phyloP scores from a whole-genome alignment of 1,140 invertebrate species.

The Bombus haemorrhoidalis region DNA sequence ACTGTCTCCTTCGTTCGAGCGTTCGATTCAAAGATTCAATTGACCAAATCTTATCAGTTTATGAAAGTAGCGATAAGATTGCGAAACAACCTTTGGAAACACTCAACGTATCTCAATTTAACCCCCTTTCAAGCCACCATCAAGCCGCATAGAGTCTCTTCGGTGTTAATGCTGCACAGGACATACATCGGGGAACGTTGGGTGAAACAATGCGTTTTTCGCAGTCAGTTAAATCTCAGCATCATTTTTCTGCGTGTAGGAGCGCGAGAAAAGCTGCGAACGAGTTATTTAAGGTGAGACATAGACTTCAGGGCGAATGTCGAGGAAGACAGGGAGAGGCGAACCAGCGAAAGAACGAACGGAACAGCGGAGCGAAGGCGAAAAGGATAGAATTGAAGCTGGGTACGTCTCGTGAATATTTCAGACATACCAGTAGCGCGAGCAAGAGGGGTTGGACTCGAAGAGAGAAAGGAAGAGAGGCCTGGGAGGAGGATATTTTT shows the following conservation, averaged over 20 bases:
- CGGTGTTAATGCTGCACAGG: background rate
- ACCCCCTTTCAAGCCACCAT: background rate
- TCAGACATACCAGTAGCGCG: constrained; percentile 51
- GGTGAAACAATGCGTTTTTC: background rate
- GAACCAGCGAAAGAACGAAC: constrained; percentile 21
- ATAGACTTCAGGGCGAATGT: too few species aligned
- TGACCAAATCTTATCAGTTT: background rate
- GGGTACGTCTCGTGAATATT: constrained; percentile 68
- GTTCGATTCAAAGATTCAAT: background rate
- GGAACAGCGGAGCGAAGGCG: background rate
- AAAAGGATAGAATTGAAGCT: constrained; percentile 57
- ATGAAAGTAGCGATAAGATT: background rate
- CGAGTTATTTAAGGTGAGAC: constrained; percentile 16
- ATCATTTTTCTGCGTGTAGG: background rate
- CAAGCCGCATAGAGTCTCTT: background rate
- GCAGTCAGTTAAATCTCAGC: background rate
- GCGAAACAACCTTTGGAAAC: background rate
- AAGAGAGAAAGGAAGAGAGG: constrained; percentile 8
- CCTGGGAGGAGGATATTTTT: constrained; percentile 68
- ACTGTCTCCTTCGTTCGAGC: constrained; percentile 20
- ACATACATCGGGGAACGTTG: background rate
- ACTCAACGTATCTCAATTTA: background rate
- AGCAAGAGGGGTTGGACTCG: constrained; percentile 2
- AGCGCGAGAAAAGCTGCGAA: background rate
- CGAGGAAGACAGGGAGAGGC: too few species aligned